Percentiles rank a stretch among this genome's conserved stretches.
Conservation (phyloP, 2,888 invertebrate species). For the Pimpla rufipes region DNA sequence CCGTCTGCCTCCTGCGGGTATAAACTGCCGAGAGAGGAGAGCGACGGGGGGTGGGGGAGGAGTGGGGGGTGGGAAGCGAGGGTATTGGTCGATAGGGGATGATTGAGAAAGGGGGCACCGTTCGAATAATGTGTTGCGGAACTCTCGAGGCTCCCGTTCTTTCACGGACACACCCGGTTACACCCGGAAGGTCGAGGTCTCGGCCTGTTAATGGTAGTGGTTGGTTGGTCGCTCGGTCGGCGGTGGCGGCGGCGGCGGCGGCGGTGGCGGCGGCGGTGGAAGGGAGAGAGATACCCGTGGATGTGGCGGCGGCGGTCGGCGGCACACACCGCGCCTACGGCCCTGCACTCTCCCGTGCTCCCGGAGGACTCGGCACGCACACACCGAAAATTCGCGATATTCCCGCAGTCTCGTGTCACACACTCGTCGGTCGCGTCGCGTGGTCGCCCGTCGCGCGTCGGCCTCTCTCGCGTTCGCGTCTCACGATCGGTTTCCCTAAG, state of each 20-base stretch:
- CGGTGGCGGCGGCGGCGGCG: background rate
- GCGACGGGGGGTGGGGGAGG: background rate
- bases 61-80: background rate
- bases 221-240: background rate
- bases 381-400: background rate
- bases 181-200: slow-evolving; percentile 70
- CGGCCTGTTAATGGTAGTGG: slow-evolving; percentile 36
- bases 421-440: background rate
- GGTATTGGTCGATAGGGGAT: slow-evolving; percentile 1
- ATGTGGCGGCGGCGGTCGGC: slow-evolving; percentile 30
- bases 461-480: background rate
- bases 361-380: slow-evolving; percentile 23
- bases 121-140: slow-evolving; percentile 52
- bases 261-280: background rate
- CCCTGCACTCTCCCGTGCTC: slow-evolving; percentile 58
- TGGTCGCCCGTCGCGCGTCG: background rate
- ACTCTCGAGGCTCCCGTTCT: slow-evolving; percentile 54
- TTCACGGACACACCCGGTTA: slow-evolving; percentile 70
- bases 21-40: no score
- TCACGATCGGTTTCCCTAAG: slow-evolving; percentile 28
- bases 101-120: slow-evolving; percentile 8
- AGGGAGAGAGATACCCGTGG: slow-evolving; percentile 3
- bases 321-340: slow-evolving; percentile 60
- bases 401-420: background rate
- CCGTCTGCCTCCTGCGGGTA: background rate